Conservation (phyloP, 2,113 vertebrate species). For the Psittacula cyanocephala region DNA sequence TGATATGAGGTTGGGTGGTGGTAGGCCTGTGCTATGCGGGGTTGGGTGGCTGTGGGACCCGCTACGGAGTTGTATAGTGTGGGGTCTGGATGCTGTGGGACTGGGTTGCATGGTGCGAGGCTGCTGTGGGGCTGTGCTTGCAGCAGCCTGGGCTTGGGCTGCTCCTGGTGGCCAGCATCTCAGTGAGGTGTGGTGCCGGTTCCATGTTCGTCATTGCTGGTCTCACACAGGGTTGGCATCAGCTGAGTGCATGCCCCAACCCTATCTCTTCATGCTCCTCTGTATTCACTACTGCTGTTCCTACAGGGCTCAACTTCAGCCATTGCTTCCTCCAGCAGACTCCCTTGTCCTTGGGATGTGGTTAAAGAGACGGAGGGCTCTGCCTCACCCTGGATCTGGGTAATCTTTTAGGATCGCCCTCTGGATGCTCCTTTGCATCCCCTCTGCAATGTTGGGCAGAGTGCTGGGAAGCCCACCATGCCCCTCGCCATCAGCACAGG, state of each 20-base stretch:
- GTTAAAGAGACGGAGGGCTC: background rate
- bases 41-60: background rate
- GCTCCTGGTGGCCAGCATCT: background rate
- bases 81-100: background rate
- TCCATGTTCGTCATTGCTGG: background rate
- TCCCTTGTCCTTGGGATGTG: background rate
- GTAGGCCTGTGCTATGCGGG: background rate
- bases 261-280: background rate
- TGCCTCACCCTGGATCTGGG: background rate
- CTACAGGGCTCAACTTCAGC: background rate
- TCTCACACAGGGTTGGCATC: background rate
- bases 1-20: background rate
- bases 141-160: background rate
- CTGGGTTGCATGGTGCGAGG: no score
- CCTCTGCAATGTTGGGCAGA: rapidly evolving
- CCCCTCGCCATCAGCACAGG: background rate
- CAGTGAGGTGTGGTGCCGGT: no score
- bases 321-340: background rate
- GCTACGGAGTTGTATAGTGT: background rate
- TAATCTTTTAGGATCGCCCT: background rate
- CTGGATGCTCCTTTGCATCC: background rate
- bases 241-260: background rate
- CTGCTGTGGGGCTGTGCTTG: background rate
- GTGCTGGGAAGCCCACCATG: background rate
- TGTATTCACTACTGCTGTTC: background rate